Conservation (phyloP, 1,140 invertebrate genomes). For the Globodera rostochiensis region DNA sequence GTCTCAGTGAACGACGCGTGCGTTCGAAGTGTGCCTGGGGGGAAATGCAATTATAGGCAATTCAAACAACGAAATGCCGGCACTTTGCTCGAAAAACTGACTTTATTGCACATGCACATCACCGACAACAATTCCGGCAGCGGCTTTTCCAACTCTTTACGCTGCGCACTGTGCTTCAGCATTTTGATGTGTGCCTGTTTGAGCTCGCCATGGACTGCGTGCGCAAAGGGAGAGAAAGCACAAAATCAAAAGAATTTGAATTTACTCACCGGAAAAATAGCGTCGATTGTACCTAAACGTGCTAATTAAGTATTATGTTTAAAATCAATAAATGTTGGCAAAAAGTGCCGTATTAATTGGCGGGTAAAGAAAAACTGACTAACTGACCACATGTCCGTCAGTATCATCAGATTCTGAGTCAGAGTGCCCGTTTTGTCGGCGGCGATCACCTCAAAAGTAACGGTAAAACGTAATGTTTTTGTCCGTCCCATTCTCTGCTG, state of each 20-base stretch:
- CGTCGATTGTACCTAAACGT: conserved; percentile 45
- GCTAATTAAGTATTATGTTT: too few relatives aligned
- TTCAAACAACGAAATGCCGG: background rate
- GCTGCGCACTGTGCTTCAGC: conserved; percentile 41
- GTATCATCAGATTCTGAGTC: conserved; percentile 98
- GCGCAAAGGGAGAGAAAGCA: conserved; percentile 11
- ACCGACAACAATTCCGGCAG: conserved; percentile 60
- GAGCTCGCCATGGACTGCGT: conserved; percentile 50
- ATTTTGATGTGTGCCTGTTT: conserved; percentile 42
- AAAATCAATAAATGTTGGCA: too few relatives aligned
- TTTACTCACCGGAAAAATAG: conserved; percentile 42
- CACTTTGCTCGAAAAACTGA: conserved; percentile 41
- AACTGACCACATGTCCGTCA: conserved; percentile 73
- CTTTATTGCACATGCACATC: conserved; percentile 63
- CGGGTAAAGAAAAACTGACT: too few relatives aligned
- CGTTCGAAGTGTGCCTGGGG: conserved; percentile 26
- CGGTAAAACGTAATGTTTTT: background rate
- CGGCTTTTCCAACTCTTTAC: conserved; percentile 53
- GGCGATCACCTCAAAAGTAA: conserved; percentile 77
- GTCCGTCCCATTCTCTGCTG: background rate
- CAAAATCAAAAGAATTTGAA: conserved; percentile 24
- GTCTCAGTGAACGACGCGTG: conserved; percentile 39
- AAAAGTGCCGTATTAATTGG: too few relatives aligned
- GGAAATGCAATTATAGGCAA: background rate
- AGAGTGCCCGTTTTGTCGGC: conserved; percentile 98